A percentile compares a stretch with the other conserved stretches of the same genome.
These are phyloP conservation scores for Netelia fuscicornis DNA, from an alignment of 2,888 invertebrate species.

Conservation along the genomic window DNA sequence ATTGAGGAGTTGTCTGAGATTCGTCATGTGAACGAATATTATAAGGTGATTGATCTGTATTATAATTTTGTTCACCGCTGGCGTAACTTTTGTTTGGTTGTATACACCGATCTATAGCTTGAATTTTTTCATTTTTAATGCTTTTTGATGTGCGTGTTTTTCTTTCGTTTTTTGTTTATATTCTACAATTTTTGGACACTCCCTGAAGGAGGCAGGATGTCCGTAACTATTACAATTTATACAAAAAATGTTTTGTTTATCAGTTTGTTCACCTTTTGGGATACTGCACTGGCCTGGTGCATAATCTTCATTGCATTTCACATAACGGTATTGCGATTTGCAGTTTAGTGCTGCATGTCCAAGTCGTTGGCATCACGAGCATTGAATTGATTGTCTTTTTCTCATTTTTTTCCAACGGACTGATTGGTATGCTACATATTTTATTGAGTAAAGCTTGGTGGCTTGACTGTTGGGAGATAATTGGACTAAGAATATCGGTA, in stretches of 20 bases:
- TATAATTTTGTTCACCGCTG: background rate
- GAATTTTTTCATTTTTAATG: background rate
- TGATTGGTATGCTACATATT: constrained; percentile 23
- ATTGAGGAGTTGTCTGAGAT: no score
- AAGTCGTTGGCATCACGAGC: constrained; percentile 24
- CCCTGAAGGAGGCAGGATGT: background rate
- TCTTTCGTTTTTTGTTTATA: background rate
- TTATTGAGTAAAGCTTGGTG: background rate
- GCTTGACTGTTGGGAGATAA: no score
- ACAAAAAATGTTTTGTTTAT: no score
- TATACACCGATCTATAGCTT: background rate
- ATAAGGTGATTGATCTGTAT: no score
- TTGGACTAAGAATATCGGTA: no score
- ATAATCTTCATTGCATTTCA: constrained; percentile 15
- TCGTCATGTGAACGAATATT: no score
- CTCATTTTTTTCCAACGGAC: constrained; percentile 38
- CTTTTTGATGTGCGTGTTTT: background rate
- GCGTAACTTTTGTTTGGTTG: constrained; percentile 12
- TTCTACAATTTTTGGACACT: background rate
- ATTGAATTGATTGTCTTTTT: constrained; percentile 25
- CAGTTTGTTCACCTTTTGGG: no score
- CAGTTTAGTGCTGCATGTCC: background rate
- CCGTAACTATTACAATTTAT: no score
- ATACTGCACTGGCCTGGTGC: constrained; percentile 3
- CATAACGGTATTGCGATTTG: constrained; percentile 13